A percentile compares a stretch with the other conserved stretches of the same genome.
Evolutionary conservation across 2,797 vertebrate species (phyloP).

Genomic region (Yasuhikotakia modesta): DNA sequence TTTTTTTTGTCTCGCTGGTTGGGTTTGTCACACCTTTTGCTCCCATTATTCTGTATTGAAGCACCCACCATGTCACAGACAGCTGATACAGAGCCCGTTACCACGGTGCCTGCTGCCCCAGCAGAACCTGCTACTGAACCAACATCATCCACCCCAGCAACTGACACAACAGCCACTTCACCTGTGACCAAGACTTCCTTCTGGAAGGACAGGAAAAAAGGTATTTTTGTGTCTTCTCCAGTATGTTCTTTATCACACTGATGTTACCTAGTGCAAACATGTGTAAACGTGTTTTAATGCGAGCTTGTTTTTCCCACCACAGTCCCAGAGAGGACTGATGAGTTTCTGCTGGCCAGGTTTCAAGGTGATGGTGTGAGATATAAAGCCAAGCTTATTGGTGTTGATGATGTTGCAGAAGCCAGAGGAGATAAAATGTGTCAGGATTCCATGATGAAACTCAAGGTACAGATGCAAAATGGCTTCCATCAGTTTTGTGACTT

Average conservation of each 20-base stretch:
- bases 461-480: slow-evolving; percentile 75
- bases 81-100: slow-evolving; percentile 77
- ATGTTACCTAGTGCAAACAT: background rate
- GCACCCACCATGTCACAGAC: slow-evolving; percentile 79
- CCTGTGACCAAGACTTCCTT: slow-evolving; percentile 76
- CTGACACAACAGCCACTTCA: slow-evolving; percentile 64
- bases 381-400: slow-evolving; percentile 95
- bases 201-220: slow-evolving; percentile 93
- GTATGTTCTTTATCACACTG: background rate
- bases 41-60: slow-evolving; percentile 61
- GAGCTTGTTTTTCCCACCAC: slow-evolving; percentile 38
- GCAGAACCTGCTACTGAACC: slow-evolving; percentile 64
- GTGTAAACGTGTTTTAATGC: background rate
- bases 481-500: background rate
- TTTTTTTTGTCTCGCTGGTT: background rate
- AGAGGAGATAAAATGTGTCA: slow-evolving; percentile 98
- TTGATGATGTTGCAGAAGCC: slow-evolving; percentile 92
- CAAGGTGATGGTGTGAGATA: slow-evolving; percentile 93
- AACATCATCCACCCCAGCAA: slow-evolving; percentile 52
- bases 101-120: slow-evolving; percentile 61
- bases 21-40: slow-evolving; percentile 9
- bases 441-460: slow-evolving; percentile 99
- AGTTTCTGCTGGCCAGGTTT: slow-evolving; percentile 90
- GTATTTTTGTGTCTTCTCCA: slow-evolving; percentile 63
- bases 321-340: slow-evolving; percentile 92